Percentiles rank a stretch among this genome's conserved stretches.
Evolutionary conservation across 2,113 vertebrate species (phyloP).

Genomic region (Ornithorhynchus anatinus): DNA sequence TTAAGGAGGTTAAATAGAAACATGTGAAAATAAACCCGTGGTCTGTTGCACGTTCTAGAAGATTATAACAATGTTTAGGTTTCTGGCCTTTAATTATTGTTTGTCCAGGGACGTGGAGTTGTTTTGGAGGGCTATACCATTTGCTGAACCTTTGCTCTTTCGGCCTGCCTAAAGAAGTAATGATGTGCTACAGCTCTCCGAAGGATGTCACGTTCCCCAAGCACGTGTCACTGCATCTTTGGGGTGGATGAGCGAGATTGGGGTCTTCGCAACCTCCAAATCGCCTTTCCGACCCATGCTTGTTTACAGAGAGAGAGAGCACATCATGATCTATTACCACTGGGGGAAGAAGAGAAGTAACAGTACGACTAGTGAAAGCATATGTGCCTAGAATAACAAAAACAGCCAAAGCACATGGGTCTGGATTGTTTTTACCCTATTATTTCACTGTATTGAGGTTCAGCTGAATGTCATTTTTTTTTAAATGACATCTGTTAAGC

Average conservation of each 20-base stretch:
- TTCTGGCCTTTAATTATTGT: neutral
- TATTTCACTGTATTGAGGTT: conserved; percentile 18
- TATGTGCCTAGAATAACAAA: neutral
- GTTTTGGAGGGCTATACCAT: neutral
- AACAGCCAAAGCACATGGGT: neutral
- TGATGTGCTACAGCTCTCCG: neutral
- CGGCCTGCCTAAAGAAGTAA: conserved; percentile 1
- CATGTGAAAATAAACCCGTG: neutral
- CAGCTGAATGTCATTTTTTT: neutral
- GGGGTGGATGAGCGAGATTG: neutral
- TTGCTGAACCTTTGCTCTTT: conserved; percentile 3
- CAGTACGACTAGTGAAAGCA: neutral
- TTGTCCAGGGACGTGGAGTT: neutral
- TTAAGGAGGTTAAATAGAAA: neutral
- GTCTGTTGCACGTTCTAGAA: neutral
- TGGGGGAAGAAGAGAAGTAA: neutral
- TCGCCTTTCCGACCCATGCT: neutral
- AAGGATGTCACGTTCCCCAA: neutral
- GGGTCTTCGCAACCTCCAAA: no score
- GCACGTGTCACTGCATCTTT: neutral
- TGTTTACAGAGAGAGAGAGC: neutral
- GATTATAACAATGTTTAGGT: conserved; percentile 7
- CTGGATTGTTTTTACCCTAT: conserved; percentile 10
- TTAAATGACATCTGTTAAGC: no score
- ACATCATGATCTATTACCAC: neutral